Percentiles rank a stretch among this genome's conserved stretches.
Evolutionary conservation across 2,113 vertebrate genomes (phyloP).

Genomic region (Pampusana beccarii): DNA sequence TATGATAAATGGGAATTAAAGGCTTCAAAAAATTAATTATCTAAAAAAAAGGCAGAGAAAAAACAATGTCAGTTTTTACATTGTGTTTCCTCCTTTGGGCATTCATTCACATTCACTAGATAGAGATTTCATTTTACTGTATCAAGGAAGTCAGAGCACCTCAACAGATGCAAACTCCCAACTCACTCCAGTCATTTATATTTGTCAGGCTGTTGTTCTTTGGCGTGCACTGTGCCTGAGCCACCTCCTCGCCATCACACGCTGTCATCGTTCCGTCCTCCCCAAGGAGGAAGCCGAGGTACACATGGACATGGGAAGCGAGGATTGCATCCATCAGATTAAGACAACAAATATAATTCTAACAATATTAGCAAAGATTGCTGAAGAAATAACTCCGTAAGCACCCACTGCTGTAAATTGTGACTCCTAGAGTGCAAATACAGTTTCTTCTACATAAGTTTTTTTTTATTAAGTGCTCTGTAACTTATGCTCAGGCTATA

Average conservation of each 20-base stretch:
- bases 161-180: neutral
- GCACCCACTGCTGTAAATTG: rapidly evolving
- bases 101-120: neutral
- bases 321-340: neutral
- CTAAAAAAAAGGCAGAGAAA: neutral
- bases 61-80: neutral
- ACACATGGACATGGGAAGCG: rapidly evolving
- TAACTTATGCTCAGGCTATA: neutral
- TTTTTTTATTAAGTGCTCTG: neutral
- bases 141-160: neutral
- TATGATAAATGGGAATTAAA: neutral
- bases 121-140: neutral
- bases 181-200: neutral
- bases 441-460: rapidly evolving
- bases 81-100: neutral
- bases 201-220: neutral
- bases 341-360: rapidly evolving
- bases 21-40: neutral
- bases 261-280: neutral
- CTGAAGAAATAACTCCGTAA: neutral
- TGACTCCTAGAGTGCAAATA: neutral
- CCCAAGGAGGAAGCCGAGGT: neutral
- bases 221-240: neutral
- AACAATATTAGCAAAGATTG: neutral
- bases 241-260: neutral